These are phyloP conservation scores for Petroica traversi DNA, from an alignment of 2,113 vertebrate genomes.

Conservation along the genomic window DNA sequence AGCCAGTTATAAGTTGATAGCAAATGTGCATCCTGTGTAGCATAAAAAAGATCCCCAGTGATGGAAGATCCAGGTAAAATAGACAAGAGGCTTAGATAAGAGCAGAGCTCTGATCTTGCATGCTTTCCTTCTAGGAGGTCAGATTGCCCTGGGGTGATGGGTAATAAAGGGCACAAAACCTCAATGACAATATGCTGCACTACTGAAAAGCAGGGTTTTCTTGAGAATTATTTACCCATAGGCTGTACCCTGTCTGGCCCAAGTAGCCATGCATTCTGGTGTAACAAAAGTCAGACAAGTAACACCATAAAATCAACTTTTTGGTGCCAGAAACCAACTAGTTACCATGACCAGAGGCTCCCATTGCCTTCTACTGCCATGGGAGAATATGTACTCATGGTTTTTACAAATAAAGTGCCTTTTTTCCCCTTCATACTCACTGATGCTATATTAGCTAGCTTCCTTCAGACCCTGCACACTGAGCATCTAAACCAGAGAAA, in stretches of 20 bases:
- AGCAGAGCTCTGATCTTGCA: background rate
- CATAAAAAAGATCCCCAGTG: constrained; percentile 6
- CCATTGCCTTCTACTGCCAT: background rate
- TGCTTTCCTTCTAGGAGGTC: background rate
- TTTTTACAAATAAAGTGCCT: background rate
- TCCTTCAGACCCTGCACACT: background rate
- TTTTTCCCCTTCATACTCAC: background rate
- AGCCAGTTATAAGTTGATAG: background rate
- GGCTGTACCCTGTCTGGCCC: background rate
- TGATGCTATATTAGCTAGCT: background rate
- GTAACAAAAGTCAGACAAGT: background rate
- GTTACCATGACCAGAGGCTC: background rate
- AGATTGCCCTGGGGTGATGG: background rate
- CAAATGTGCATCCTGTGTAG: background rate
- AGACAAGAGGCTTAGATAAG: background rate
- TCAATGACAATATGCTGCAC: background rate
- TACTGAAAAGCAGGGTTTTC: background rate
- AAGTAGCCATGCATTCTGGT: background rate
- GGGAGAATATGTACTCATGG: background rate
- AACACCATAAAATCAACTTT: background rate
- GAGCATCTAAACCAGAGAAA: background rate
- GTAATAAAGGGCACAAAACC: constrained; percentile 18
- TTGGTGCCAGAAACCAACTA: background rate
- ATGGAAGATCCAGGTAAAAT: background rate
- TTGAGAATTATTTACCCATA: background rate